phyloP scores from a whole-genome alignment of 1,140 invertebrate species.

The Macrotrachela quadricornifera region DNA sequence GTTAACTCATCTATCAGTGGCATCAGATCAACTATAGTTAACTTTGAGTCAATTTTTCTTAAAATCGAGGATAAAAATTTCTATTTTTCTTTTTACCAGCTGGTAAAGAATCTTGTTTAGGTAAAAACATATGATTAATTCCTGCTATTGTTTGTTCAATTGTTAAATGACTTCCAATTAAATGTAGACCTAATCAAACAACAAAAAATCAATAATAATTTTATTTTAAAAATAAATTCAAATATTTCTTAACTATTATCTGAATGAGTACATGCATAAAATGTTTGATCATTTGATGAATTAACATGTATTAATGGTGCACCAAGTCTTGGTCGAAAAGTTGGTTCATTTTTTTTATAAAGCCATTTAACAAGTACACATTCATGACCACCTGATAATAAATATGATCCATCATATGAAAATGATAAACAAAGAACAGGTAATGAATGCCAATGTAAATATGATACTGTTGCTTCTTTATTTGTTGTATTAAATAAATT shows the following conservation, averaged over 20 bases:
- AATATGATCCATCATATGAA: slow-evolving; percentile 40
- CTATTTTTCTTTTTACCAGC: too few species aligned
- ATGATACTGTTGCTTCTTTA: slow-evolving; percentile 33
- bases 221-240: slow-evolving; percentile 6
- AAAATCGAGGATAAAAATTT: too few species aligned
- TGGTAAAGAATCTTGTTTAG: too few species aligned
- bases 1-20: too few species aligned
- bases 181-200: slow-evolving; percentile 37
- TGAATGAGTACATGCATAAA: slow-evolving; percentile 42
- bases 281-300: slow-evolving; percentile 41
- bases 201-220: slow-evolving; percentile 10
- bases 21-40: too few species aligned
- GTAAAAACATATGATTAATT: too few species aligned
- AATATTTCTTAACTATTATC: slow-evolving; percentile 43
- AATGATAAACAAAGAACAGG: slow-evolving; percentile 47
- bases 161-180: slow-evolving; percentile 22
- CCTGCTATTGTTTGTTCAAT: slow-evolving; percentile 43
- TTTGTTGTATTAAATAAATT: too few species aligned
- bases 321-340: slow-evolving; percentile 49
- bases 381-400: slow-evolving; percentile 56
- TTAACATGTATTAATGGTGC: slow-evolving; percentile 44
- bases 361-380: slow-evolving; percentile 58
- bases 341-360: slow-evolving; percentile 26
- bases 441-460: slow-evolving; percentile 52
- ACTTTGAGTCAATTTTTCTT: too few species aligned